Evolutionary conservation across 1,140 invertebrate genomes (phyloP).

Genomic region (Bombyx mandarina): DNA sequence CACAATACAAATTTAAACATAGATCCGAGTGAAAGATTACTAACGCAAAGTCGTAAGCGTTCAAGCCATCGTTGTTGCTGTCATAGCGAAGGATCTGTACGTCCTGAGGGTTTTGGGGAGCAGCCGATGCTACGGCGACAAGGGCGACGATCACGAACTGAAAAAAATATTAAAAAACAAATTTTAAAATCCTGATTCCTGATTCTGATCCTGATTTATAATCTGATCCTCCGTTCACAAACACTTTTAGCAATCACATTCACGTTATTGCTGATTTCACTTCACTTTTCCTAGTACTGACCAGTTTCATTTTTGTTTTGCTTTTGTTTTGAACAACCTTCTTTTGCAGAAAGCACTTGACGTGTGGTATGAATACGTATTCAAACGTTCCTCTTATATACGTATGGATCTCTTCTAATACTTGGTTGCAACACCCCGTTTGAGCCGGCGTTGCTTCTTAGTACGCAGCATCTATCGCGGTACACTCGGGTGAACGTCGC

Average conservation of each 20-base stretch:
- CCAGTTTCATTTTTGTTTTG: constrained; percentile 54
- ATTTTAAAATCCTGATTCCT: background rate
- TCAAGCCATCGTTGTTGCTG: constrained; percentile 42
- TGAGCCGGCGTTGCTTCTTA: constrained; percentile 27
- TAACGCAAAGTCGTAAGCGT: constrained; percentile 62
- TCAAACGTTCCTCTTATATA: constrained; percentile 57
- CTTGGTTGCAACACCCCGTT: constrained; percentile 46
- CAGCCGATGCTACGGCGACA: constrained; percentile 35
- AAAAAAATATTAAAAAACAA: constrained; percentile 20
- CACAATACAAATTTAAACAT: background rate
- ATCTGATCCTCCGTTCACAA: constrained; percentile 12
- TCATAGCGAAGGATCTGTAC: constrained; percentile 67
- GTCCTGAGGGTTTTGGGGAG: constrained; percentile 55
- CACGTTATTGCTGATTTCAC: constrained; percentile 20
- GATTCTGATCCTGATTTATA: too few relatives aligned
- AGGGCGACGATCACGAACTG: constrained; percentile 46
- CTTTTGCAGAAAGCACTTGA: constrained; percentile 36
- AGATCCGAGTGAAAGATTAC: constrained; percentile 7
- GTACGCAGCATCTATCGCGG: constrained; percentile 21
- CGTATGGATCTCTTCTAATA: constrained; percentile 59
- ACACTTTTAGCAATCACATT: constrained; percentile 11
- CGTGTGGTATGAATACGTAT: constrained; percentile 55
- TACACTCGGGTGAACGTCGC: constrained; percentile 14
- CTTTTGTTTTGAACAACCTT: constrained; percentile 25
- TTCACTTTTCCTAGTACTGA: constrained; percentile 30